These are phyloP conservation scores for Brachionus rotundiformis DNA, from an alignment of 1,140 invertebrate genomes.

Conservation along the genomic window DNA sequence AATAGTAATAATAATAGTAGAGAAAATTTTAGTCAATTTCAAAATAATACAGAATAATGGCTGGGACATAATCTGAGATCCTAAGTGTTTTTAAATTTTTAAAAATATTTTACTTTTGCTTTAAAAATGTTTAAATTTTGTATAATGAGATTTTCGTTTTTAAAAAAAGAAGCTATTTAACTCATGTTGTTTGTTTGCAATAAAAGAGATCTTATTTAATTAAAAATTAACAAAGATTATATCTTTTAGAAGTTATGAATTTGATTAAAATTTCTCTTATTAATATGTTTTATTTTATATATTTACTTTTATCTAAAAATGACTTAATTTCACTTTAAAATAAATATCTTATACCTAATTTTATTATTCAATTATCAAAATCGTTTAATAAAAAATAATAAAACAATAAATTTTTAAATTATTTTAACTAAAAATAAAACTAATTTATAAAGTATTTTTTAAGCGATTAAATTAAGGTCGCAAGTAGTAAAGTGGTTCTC, in stretches of 20 bases:
- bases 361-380: neutral
- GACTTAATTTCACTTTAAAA: neutral
- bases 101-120: neutral
- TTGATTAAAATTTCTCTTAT: neutral
- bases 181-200: conserved; percentile 18
- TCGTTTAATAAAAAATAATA: conserved; percentile 14
- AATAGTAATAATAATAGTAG: neutral
- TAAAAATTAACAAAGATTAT: neutral
- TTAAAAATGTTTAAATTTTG: conserved; percentile 10
- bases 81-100: neutral
- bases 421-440: no score
- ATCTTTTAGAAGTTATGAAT: neutral
- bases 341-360: conserved; percentile 4
- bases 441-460: no score
- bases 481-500: no score
- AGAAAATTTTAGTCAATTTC: conserved; percentile 39
- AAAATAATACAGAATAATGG: conserved; percentile 28
- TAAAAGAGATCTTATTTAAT: neutral
- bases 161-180: conserved; percentile 11
- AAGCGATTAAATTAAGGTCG: no score
- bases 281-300: neutral
- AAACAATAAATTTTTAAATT: no score
- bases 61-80: conserved; percentile 1
- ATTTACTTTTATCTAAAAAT: neutral
- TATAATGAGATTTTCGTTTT: conserved; percentile 1